Evolutionary conservation across 1,140 invertebrate genomes (phyloP).

Genomic region (Bombus picipes): DNA sequence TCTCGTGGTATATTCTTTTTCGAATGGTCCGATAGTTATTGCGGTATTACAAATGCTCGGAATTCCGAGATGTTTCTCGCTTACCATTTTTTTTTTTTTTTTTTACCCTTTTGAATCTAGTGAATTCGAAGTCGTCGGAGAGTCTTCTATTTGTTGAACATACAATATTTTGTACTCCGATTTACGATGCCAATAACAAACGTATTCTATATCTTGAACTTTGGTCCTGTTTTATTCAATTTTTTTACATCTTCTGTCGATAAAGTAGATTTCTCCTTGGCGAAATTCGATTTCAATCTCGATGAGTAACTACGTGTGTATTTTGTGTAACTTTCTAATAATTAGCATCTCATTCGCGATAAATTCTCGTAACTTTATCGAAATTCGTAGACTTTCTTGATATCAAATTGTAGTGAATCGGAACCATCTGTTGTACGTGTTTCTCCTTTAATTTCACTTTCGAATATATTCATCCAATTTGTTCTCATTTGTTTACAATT

Average conservation of each 20-base stretch:
- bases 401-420: no score
- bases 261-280: background rate
- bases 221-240: conserved; percentile 34
- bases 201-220: conserved; percentile 10
- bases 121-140: background rate
- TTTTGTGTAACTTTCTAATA: background rate
- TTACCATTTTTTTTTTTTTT: no score
- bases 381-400: background rate
- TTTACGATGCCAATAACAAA: conserved; percentile 5
- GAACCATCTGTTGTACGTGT: background rate
- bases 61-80: background rate
- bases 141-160: background rate
- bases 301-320: background rate
- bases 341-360: background rate
- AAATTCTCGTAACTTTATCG: background rate
- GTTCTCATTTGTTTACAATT: background rate
- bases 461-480: background rate
- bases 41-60: conserved; percentile 39
- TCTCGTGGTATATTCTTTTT: conserved; percentile 7
- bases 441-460: conserved; percentile 5
- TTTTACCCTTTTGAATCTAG: conserved; percentile 7
- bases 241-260: background rate
- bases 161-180: background rate
- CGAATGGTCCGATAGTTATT: conserved; percentile 47
- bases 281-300: background rate